Conservation (phyloP, 2,888 invertebrate species). For the Cataglyphis altisquamis region DNA sequence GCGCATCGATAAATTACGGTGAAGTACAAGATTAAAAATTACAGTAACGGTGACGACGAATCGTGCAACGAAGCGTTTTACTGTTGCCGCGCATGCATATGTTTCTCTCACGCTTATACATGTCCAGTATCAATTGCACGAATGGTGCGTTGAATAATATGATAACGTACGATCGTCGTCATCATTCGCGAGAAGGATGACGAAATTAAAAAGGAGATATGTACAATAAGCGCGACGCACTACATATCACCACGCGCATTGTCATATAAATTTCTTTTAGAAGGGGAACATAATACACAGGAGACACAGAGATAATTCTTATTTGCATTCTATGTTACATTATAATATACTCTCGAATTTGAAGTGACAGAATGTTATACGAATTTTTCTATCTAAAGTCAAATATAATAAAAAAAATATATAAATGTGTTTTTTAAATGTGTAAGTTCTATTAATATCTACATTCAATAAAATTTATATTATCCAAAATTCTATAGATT, state of each 20-base stretch:
- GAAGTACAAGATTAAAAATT: conserved; percentile 59
- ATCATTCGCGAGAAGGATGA: conserved; percentile 4
- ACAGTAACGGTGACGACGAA: conserved; percentile 11
- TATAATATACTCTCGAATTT: neutral
- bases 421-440: neutral
- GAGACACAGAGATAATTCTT: neutral
- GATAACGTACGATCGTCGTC: conserved; percentile 25
- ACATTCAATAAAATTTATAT: neutral
- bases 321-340: neutral
- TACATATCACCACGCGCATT: neutral
- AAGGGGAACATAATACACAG: neutral
- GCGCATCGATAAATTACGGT: conserved; percentile 53
- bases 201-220: conserved; percentile 60
- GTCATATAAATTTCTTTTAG: neutral
- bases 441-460: neutral
- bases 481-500: neutral
- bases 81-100: neutral
- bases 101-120: conserved; percentile 2
- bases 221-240: conserved; percentile 17
- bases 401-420: neutral
- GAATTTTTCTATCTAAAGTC: neutral
- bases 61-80: conserved; percentile 42
- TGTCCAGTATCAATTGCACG: conserved; percentile 66
- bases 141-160: conserved; percentile 61
- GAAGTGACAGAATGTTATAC: neutral